Evolutionary conservation across 2,888 invertebrate genomes (phyloP).

Genomic region (Falcaria lacertinaria): DNA sequence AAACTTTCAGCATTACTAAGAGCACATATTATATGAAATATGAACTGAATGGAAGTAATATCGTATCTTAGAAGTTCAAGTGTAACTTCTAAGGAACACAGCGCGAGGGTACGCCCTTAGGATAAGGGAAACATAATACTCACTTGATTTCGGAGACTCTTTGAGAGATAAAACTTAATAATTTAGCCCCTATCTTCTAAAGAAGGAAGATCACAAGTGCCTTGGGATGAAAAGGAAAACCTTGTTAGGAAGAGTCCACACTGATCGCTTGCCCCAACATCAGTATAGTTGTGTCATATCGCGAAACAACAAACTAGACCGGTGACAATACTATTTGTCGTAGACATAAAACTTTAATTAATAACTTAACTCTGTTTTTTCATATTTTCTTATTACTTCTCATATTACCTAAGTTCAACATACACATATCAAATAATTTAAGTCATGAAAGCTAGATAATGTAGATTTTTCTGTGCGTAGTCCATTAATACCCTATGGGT

Average conservation of each 20-base stretch:
- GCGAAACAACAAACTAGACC: background rate
- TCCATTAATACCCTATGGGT: too few relatives aligned
- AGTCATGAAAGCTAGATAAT: too few relatives aligned
- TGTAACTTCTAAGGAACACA: background rate
- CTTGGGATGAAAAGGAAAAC: background rate
- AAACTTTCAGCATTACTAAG: too few relatives aligned
- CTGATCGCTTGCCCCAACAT: background rate
- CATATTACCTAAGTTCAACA: too few relatives aligned
- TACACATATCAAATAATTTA: too few relatives aligned
- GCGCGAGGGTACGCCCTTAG: background rate
- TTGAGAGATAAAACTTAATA: background rate
- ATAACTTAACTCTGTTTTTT: background rate
- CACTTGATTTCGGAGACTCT: background rate
- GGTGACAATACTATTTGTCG: background rate
- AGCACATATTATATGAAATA: background rate
- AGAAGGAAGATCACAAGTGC: background rate
- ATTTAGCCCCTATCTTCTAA: background rate
- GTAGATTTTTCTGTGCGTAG: too few relatives aligned
- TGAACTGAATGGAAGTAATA: background rate
- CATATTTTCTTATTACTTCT: background rate
- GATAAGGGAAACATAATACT: background rate
- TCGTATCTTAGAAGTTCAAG: background rate
- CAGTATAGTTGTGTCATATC: background rate
- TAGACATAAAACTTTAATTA: background rate
- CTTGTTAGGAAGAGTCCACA: background rate